These are phyloP conservation scores for Myocastor coypus DNA, from an alignment of 2,113 vertebrate species.

Conservation along the genomic window DNA sequence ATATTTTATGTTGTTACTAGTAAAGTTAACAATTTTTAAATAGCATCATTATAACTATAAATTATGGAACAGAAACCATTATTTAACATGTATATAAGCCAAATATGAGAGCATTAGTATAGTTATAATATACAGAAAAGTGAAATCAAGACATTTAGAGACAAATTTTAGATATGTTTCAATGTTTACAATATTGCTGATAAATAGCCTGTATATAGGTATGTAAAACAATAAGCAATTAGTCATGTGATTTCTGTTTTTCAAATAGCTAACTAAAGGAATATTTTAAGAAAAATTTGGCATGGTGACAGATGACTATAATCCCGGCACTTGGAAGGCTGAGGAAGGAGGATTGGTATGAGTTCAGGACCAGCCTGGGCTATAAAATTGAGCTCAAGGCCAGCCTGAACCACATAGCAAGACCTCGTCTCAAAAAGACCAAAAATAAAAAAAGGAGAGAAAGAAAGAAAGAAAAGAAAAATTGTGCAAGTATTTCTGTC, in stretches of 20 bases:
- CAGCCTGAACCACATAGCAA: too few species aligned
- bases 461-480: neutral
- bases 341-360: too few species aligned
- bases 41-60: neutral
- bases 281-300: neutral
- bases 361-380: too few species aligned
- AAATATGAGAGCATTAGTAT: neutral
- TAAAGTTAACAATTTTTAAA: neutral
- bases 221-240: neutral
- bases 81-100: neutral
- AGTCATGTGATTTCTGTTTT: constrained; percentile 2
- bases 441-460: too few species aligned
- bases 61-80: neutral
- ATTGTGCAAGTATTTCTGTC: neutral
- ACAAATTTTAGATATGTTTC: constrained; percentile 42
- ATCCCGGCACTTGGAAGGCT: too few species aligned
- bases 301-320: too few species aligned
- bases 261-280: neutral
- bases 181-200: neutral
- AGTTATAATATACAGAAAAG: neutral
- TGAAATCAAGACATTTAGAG: constrained; percentile 2
- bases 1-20: constrained; percentile 11
- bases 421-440: too few species aligned
- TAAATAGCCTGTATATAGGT: constrained; percentile 28
- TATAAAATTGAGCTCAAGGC: too few species aligned